Evolutionary conservation across 2,797 vertebrate genomes (phyloP).

Genomic region (Onychomys leucogaster): DNA sequence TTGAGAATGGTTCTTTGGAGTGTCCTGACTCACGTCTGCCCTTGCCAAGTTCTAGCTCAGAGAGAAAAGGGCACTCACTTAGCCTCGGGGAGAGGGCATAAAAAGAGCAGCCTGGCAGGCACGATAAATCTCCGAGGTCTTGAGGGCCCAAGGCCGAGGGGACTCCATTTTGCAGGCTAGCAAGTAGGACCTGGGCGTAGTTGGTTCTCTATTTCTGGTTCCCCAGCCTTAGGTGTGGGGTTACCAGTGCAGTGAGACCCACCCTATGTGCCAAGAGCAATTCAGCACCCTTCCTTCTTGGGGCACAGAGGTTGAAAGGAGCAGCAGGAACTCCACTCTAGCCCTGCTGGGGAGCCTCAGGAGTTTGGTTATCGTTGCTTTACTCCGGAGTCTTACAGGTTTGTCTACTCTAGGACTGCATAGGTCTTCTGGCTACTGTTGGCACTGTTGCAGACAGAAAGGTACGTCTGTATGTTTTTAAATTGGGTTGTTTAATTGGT

Average conservation of each 20-base stretch:
- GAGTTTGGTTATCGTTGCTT: not conserved
- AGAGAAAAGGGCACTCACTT: not conserved
- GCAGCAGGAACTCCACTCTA: not conserved
- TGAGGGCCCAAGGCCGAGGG: not conserved
- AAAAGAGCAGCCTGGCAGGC: not conserved
- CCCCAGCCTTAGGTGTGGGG: not conserved
- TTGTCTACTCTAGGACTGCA: not conserved
- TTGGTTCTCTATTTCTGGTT: not conserved
- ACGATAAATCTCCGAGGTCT: not conserved
- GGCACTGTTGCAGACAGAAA: not conserved
- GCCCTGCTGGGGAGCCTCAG: not conserved
- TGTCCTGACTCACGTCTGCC: not conserved
- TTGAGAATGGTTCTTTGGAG: too few relatives aligned
- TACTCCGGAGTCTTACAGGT: not conserved
- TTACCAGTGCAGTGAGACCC: not conserved
- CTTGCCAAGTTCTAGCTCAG: not conserved
- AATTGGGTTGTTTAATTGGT: not conserved
- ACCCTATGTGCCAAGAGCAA: not conserved
- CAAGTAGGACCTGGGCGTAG: not conserved
- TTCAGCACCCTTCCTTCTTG: not conserved
- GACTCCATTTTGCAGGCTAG: not conserved
- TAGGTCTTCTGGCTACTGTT: not conserved
- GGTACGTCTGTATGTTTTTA: not conserved
- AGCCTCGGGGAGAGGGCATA: not conserved
- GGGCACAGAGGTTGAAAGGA: not conserved